Evolutionary conservation across 2,113 vertebrate genomes (phyloP).

Genomic region (Eulemur macaco): DNA sequence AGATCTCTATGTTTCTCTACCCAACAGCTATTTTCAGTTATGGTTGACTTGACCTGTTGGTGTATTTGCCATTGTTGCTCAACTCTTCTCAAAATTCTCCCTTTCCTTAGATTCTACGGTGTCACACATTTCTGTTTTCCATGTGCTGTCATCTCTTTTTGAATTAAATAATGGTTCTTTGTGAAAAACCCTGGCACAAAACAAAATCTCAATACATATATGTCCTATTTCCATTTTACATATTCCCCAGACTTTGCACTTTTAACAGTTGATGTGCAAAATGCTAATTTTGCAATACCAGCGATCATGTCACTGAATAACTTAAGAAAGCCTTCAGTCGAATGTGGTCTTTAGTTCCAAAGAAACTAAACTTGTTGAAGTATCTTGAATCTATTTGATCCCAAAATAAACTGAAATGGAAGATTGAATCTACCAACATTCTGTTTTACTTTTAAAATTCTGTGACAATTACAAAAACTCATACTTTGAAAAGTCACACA

Average conservation of each 20-base stretch:
- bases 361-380: conserved; percentile 23
- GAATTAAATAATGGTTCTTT: neutral
- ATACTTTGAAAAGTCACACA: conserved; percentile 34
- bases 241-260: neutral
- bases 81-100: neutral
- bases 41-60: neutral
- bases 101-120: neutral
- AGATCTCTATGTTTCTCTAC: neutral
- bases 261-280: neutral
- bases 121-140: neutral
- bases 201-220: neutral
- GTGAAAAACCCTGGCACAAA: neutral
- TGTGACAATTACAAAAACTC: neutral
- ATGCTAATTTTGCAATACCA: neutral
- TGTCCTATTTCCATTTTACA: neutral
- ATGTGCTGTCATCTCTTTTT: neutral
- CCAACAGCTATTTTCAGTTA: neutral
- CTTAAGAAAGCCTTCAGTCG: neutral
- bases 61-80: neutral
- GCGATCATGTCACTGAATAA: neutral
- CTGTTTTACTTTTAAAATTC: conserved; percentile 14
- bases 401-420: conserved; percentile 17
- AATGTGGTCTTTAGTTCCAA: neutral
- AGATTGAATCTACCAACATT: neutral
- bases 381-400: neutral